These are phyloP conservation scores for Colostygia pectinataria DNA, from an alignment of 2,888 invertebrate species.

Conservation along the genomic window DNA sequence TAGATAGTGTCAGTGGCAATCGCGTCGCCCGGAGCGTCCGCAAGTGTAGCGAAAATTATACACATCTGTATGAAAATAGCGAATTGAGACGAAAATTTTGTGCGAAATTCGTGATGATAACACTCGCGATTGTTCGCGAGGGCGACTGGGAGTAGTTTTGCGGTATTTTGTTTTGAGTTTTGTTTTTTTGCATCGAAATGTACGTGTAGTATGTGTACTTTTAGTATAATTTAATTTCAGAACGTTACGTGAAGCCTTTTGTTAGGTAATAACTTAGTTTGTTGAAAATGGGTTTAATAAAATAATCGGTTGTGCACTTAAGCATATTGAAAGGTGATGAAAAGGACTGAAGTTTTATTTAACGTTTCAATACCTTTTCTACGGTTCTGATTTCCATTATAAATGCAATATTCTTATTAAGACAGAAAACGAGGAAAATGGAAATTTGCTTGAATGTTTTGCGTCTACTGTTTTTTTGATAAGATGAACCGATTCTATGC, in stretches of 20 bases:
- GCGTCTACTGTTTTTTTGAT: slow-evolving; percentile 7
- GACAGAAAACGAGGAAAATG: slow-evolving; percentile 7
- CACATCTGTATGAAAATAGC: slow-evolving; percentile 47
- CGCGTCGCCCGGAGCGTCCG: slow-evolving; percentile 48
- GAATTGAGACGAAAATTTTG: slow-evolving; percentile 50
- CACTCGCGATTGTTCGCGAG: slow-evolving; percentile 47
- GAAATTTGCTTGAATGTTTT: slow-evolving; percentile 8
- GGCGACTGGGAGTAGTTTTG: slow-evolving; percentile 44
- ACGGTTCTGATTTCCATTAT: slow-evolving; percentile 21
- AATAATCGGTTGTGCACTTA: slow-evolving; percentile 16
- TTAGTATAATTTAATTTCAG: no score
- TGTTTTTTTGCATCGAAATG: slow-evolving; percentile 56
- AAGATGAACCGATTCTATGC: neutral
- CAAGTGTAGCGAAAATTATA: slow-evolving; percentile 55
- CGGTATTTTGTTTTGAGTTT: slow-evolving; percentile 39
- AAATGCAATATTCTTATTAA: slow-evolving; percentile 20
- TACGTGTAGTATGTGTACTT: slow-evolving; percentile 26
- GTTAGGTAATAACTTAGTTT: slow-evolving; percentile 11
- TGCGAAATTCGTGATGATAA: slow-evolving; percentile 49
- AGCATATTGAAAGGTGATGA: slow-evolving; percentile 4
- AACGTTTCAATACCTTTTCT: slow-evolving; percentile 13
- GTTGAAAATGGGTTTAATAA: slow-evolving; percentile 6
- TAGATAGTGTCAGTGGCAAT: slow-evolving; percentile 67
- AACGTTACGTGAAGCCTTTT: neutral
- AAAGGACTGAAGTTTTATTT: slow-evolving; percentile 1